A percentile compares a stretch with the other conserved stretches of the same genome.
Evolutionary conservation across 2,888 invertebrate species (phyloP).

Genomic region (Plagodis dolabraria): DNA sequence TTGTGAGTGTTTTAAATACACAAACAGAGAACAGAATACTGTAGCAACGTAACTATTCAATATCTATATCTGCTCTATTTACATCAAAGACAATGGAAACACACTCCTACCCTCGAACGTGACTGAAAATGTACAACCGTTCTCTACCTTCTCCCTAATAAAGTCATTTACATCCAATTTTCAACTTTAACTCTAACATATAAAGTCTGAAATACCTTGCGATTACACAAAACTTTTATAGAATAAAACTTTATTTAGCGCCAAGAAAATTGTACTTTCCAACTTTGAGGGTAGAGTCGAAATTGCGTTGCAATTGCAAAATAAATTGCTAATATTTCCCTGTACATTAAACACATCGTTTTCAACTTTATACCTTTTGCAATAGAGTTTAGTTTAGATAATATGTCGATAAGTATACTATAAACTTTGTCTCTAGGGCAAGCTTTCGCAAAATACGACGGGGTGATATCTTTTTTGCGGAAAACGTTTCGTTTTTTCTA

Average conservation of each 20-base stretch:
- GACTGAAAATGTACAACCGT: constrained; percentile 64
- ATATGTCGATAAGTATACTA: constrained; percentile 5
- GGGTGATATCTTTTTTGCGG: constrained; percentile 20
- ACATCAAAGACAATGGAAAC: constrained; percentile 60
- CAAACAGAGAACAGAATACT: too few relatives aligned
- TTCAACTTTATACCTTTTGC: not conserved
- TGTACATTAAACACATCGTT: not conserved
- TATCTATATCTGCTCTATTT: constrained; percentile 37
- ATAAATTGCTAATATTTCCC: constrained; percentile 31
- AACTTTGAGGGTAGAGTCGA: constrained; percentile 22
- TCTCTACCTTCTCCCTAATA: constrained; percentile 55
- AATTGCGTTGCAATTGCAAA: constrained; percentile 17
- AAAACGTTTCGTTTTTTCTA: constrained; percentile 24
- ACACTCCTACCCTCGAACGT: constrained; percentile 49
- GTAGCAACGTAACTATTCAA: not conserved
- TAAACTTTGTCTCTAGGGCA: constrained; percentile 10
- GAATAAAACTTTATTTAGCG: constrained; percentile 41
- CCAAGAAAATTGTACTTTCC: constrained; percentile 22
- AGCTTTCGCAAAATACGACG: constrained; percentile 22
- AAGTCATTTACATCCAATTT: constrained; percentile 48
- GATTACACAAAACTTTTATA: constrained; percentile 42
- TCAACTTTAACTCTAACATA: constrained; percentile 32
- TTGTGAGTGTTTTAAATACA: too few relatives aligned
- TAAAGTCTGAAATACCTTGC: constrained; percentile 37
- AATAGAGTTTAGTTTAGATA: constrained; percentile 5